These are phyloP conservation scores for Shinisaurus crocodilurus DNA, from an alignment of 2,113 vertebrate genomes.

Conservation along the genomic window DNA sequence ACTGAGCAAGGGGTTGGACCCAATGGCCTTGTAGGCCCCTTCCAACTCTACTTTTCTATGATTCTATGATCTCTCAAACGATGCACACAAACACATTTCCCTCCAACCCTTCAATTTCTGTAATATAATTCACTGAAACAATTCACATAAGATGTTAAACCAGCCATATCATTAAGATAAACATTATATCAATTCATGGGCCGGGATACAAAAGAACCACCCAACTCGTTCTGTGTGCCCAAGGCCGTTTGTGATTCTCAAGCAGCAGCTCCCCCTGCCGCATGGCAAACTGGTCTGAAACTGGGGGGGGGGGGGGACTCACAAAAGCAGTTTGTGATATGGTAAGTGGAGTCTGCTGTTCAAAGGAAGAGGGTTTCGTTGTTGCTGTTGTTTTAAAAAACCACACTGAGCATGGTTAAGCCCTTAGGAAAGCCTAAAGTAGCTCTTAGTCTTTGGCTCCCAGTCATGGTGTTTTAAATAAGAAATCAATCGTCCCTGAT, in stretches of 20 bases:
- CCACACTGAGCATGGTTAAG: background rate
- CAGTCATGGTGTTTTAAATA: background rate
- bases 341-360: background rate
- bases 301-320: too few relatives aligned
- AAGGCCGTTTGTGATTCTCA: background rate
- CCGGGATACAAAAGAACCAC: background rate
- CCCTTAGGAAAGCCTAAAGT: background rate
- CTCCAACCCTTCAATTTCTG: background rate
- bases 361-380: background rate
- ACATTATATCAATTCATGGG: background rate
- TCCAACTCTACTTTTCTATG: too few relatives aligned
- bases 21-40: too few relatives aligned
- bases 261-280: background rate
- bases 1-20: too few relatives aligned
- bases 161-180: background rate
- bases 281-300: background rate
- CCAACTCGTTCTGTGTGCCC: background rate
- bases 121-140: background rate
- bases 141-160: background rate
- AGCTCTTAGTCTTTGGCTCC: background rate
- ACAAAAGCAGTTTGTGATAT: background rate
- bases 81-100: background rate
- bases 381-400: too few relatives aligned
- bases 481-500: constrained; percentile 1
- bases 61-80: background rate